A percentile compares a stretch with the other conserved stretches of the same genome.
phyloP scores from a whole-genome alignment of 2,888 invertebrate species.

The Loripinus fragilis region DNA sequence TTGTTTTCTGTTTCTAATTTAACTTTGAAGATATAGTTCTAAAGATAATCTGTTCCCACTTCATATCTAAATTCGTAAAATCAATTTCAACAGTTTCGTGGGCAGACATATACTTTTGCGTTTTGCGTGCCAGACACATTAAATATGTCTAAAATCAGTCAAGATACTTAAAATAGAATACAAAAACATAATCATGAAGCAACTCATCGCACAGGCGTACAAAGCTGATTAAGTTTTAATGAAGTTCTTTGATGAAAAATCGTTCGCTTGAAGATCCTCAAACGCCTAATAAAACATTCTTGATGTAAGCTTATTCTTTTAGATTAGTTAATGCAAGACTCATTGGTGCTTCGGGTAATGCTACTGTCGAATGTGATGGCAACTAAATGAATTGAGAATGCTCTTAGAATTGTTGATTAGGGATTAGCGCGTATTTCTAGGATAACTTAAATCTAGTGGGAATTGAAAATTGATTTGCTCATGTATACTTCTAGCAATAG shows the following conservation, averaged over 20 bases:
- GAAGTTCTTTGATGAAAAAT: conserved; percentile 8
- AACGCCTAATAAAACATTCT: conserved; percentile 15
- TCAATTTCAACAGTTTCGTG: too few species aligned
- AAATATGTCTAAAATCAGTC: too few species aligned
- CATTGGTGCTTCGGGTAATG: too few species aligned
- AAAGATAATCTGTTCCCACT: too few species aligned
- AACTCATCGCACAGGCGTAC: background rate
- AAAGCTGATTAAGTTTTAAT: conserved; percentile 14
- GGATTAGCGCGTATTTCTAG: conserved; percentile 4
- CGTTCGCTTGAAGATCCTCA: conserved; percentile 11
- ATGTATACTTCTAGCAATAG: background rate
- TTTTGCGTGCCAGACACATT: too few species aligned
- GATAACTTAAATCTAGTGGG: conserved; percentile 2
- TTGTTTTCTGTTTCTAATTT: too few species aligned
- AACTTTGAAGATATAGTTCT: too few species aligned
- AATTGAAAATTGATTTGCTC: conserved; percentile 21
- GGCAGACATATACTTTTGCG: too few species aligned
- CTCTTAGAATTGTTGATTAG: conserved; percentile 10
- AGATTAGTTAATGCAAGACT: background rate
- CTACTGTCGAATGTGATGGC: too few species aligned
- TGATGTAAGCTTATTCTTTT: background rate
- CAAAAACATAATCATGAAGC: too few species aligned
- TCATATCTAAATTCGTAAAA: too few species aligned
- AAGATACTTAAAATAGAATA: too few species aligned
- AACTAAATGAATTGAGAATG: conserved; percentile 13